Percentiles rank a stretch among this genome's conserved stretches.
Evolutionary conservation across 2,797 vertebrate species (phyloP).

Genomic region (Choloepus didactylus): DNA sequence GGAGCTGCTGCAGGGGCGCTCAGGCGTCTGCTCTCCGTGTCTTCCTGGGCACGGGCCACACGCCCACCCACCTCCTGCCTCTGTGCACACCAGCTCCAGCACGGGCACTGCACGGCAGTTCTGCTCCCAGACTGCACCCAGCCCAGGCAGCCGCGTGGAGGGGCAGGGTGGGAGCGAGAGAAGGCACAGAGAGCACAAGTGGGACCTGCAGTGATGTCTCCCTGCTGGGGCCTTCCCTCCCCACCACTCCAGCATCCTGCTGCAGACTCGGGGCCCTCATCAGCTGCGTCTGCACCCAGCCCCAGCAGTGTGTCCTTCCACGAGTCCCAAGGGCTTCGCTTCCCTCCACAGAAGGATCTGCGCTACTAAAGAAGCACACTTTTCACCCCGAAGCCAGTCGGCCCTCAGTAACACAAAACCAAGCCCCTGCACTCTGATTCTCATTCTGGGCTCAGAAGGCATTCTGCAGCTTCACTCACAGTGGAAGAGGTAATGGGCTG

Average conservation of each 20-base stretch:
- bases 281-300: too few relatives aligned
- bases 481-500: too few relatives aligned
- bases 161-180: too few relatives aligned
- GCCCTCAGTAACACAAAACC: fast-evolving
- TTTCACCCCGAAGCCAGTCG: fast-evolving
- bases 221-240: background rate
- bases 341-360: background rate
- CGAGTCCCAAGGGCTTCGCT: fast-evolving
- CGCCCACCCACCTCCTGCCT: background rate
- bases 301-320: fast-evolving
- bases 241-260: fast-evolving
- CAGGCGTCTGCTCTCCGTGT: fast-evolving
- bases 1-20: background rate
- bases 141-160: background rate
- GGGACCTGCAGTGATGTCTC: background rate
- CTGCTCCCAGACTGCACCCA: fast-evolving
- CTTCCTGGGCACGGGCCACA: background rate
- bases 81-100: background rate
- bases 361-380: background rate
- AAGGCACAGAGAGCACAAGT: too few relatives aligned
- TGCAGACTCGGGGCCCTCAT: background rate
- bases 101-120: fast-evolving
- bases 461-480: too few relatives aligned
- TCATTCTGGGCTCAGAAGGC: too few relatives aligned
- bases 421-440: too few relatives aligned